Evolutionary conservation across 2,888 invertebrate genomes (phyloP), one percentile per base, ranked within the genome.

Genomic region (Maniola hyperantus): DNA sequence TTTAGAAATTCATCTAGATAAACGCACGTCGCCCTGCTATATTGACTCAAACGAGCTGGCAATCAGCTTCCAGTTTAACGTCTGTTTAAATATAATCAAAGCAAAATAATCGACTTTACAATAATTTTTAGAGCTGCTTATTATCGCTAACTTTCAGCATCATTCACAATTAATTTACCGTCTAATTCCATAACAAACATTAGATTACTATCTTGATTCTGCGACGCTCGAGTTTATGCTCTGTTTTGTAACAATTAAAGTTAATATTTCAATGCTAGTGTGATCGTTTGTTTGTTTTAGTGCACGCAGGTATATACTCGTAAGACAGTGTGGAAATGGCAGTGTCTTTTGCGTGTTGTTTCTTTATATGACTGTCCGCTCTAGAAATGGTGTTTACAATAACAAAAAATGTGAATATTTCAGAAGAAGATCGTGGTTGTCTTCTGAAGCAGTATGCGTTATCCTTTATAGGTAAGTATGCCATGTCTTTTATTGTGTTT

Each of bases 381-480:
- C 44, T 69, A 63, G 76, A 69, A 74, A 85, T 86, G 85, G 81
- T 83, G 67, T 84, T 79, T 63, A 77, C 80, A 1, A 77, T 84
- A 51, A 73, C 71, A 67, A 68, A 69, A 64, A 70, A 71, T 63
- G 71, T 70, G 18, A 69, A 70, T 15, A 63, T 61, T 2, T 73
- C 68, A 39, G 69, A 64, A 50, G 73, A 63, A 4, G 64, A 70
- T 10, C 77, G 74, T 54, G 74, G 76, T 1, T 72, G 72, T 66
- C 65, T 76, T 15, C 81, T 82, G 77, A 84, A 80, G 34, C 81
- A 82, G 48, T 66, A 80, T 0, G 13, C 79, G 0, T 69, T 84
- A 42, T 79, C 82, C 2, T 74, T 86, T 46, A 69, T 84, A 50
- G 82, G 85, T 86, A 50, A 81, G 85, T 86, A 74, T 70, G 85